Base-by-base conservation (phyloP, 2,888 invertebrate genomes). In the Drosophila helvetica region DNA sequence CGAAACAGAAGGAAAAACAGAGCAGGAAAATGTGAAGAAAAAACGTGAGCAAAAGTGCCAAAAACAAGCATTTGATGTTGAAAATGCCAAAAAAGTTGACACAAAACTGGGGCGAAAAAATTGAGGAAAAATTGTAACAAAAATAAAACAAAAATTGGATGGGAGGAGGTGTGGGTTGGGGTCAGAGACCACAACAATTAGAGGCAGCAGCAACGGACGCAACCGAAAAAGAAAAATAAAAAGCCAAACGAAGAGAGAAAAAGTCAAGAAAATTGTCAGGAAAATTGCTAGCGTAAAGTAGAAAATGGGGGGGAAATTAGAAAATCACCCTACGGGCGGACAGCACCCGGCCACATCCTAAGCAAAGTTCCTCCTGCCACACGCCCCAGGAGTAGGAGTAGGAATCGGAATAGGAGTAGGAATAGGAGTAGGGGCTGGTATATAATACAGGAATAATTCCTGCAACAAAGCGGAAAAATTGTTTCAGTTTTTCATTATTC, bases 201-300 rank as follows among this genome's bases (percentile, higher is more conserved):
- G 5, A 62, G 63, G 63, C 50, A 72, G 33, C 54, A 62, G 63
- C 48, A 62, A 72, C 54, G 42, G 38, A 47, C 38, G 27, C 7
- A 27, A 27, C 27, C 27, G 27, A 27, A 45, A 51, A 53, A 33
- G 1, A 45, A 51, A 42, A 33, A 19, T 6, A n/a, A 22, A 53
- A n/a, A 2, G 27, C 38, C 7, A 38, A 38, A 15, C 15, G 7
- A 15, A 38, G 15, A 1, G 15, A 38, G 6, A 38, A 38, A 15
- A 52, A 43, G 55, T 27, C 15, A 57, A 25, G 33, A 42, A 67
- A 25, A 55, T 66, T 18, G 22, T 22, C 22, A 25, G 42, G 8
- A 27, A 68, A 66, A 68, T 57, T 25, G 65, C 48, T 25, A 8
- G 43, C 43, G 63, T 19, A 27, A 66, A 53, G 38, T 42, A 27